Conservation (phyloP, 2,797 vertebrate genomes). For the Cygnus olor region DNA sequence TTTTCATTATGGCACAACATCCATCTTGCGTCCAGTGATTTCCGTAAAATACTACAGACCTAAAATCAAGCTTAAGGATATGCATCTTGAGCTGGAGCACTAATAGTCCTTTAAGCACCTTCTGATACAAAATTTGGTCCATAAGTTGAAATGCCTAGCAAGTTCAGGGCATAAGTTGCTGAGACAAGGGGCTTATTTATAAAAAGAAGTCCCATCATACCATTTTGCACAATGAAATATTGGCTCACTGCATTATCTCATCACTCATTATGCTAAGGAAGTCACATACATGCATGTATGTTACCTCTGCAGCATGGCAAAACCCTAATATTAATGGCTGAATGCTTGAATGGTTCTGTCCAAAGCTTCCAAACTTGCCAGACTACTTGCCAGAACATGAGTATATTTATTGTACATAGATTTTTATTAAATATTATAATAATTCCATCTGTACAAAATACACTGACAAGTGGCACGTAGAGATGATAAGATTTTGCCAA, state of each 20-base stretch:
- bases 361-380: not conserved
- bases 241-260: not conserved
- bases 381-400: not conserved
- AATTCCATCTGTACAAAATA: not conserved
- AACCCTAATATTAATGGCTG: not conserved
- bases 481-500: not conserved
- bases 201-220: not conserved
- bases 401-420: not conserved
- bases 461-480: not conserved
- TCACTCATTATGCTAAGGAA: not conserved
- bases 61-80: not conserved
- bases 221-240: not conserved
- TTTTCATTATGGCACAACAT: not conserved
- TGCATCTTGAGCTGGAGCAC: not conserved
- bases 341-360: not conserved
- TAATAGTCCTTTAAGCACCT: not conserved
- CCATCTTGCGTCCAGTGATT: not conserved
- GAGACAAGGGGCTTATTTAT: not conserved
- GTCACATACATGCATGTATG: rapidly evolving
- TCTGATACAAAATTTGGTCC: not conserved
- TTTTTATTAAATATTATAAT: not conserved
- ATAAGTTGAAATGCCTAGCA: not conserved
- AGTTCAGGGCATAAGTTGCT: not conserved
- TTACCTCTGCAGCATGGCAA: not conserved
- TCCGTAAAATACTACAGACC: not conserved